These are phyloP conservation scores for Brachystomella parvula DNA, from an alignment of 1,140 invertebrate species.

Conservation along the genomic window DNA sequence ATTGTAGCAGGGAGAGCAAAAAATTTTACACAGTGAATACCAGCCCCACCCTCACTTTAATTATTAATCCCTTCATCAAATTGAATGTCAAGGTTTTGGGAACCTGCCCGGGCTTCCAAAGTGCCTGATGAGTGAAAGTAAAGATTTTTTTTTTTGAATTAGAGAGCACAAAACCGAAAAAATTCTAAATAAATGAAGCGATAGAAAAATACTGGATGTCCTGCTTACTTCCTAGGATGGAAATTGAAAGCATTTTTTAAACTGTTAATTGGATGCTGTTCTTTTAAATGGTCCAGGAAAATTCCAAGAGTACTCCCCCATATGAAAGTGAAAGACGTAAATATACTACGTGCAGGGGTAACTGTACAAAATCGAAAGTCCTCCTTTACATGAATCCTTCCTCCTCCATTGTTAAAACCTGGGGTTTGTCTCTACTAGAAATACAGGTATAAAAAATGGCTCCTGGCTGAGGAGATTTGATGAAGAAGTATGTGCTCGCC, in stretches of 20 bases:
- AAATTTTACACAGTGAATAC: too few relatives aligned
- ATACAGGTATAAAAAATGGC: conserved; percentile 8
- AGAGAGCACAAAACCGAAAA: too few relatives aligned
- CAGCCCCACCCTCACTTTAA: too few relatives aligned
- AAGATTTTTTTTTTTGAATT: too few relatives aligned
- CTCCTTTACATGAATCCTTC: neutral
- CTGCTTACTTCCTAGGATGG: conserved; percentile 25
- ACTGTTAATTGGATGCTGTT: neutral
- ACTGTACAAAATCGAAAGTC: conserved; percentile 24
- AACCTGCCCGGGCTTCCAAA: too few relatives aligned
- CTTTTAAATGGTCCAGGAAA: neutral
- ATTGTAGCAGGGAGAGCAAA: too few relatives aligned
- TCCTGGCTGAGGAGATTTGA: neutral
- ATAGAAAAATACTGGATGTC: too few relatives aligned
- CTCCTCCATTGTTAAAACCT: neutral
- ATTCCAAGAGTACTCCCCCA: neutral
- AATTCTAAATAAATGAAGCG: too few relatives aligned
- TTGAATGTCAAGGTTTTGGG: too few relatives aligned
- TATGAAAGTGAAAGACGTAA: conserved; percentile 22
- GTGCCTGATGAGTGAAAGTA: too few relatives aligned
- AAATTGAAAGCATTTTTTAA: neutral
- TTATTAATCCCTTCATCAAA: too few relatives aligned
- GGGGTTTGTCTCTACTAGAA: neutral
- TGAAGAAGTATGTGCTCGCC: conserved; percentile 26
- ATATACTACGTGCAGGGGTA: conserved; percentile 6